Base-by-base conservation (phyloP, 2,797 vertebrate species). In the Triplophysa yarkandensis region DNA sequence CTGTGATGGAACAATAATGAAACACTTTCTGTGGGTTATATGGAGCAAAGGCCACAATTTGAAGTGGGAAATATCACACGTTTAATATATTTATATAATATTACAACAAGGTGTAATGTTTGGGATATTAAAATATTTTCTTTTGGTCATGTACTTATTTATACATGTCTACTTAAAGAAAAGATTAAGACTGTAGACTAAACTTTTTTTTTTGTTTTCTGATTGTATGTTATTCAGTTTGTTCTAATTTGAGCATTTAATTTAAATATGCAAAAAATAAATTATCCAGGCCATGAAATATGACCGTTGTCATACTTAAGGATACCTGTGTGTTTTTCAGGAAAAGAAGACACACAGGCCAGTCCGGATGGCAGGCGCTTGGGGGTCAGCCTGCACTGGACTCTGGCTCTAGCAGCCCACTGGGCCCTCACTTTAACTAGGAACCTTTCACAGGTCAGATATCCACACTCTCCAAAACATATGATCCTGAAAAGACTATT, bases 361-460 rank as follows among this genome's bases (percentile, higher is more conserved):
- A 85, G 88, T 92, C 90, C 91, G 89, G 90, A 90, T 91, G 90
- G 91, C 90, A 91, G 91, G 88, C 84, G 86, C 84, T 85, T 88
- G 89, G 90, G 89, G 88, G 82, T 87, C 81, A 81, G 88, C 86
- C 90, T 91, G 88, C 86, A 84, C 82, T 86, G 88, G 89, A 90
- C 87, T 86, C 87, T 87, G 89, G 89, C 90, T 93, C 84, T 93
- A 93, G 90, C 91, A 91, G 89, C 91, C 88, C 87, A 85, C 77
- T 83, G 87, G 88, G 86, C 88, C 89, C 87, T 86, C 86, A 86
- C 89, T 93, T 93, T 86, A 91, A 89, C 89, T 87, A 90, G 88
- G 91, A 89, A 91, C 90, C 91, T 92, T 93, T 87, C 90, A 93
- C 86, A 91, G 91, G 92, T 93, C 57, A 58, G 55, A 58, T 19